Conservation (phyloP, 2,113 vertebrate genomes). For the Antechinus flavipes region DNA sequence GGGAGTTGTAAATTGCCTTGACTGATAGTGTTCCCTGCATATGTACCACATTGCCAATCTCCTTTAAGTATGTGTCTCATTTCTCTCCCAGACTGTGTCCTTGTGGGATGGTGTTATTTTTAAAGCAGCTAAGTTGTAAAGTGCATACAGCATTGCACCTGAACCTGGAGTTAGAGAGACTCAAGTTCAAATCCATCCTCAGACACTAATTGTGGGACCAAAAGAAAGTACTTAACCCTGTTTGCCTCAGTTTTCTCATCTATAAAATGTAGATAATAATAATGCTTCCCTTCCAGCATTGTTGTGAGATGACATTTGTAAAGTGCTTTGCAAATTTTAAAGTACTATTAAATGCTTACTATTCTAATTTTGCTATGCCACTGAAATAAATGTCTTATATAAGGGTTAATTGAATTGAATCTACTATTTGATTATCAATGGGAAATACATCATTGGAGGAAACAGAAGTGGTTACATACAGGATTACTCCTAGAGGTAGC, state of each 20-base stretch:
- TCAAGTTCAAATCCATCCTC: background rate
- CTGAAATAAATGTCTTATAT: too few species aligned
- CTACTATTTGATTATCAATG: background rate
- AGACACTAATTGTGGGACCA: background rate
- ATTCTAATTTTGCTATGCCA: background rate
- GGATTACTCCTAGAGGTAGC: background rate
- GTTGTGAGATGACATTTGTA: background rate
- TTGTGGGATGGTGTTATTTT: too few species aligned
- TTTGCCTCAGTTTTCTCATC: too few species aligned
- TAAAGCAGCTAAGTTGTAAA: too few species aligned
- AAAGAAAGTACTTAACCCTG: background rate
- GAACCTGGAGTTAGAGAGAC: background rate
- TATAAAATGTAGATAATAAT: background rate
- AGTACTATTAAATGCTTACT: background rate
- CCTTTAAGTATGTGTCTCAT: too few species aligned
- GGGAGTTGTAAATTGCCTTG: too few species aligned
- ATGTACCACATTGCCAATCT: too few species aligned
- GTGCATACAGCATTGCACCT: background rate
- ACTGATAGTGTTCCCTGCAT: too few species aligned
- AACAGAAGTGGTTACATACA: background rate
- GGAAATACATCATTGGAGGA: background rate
- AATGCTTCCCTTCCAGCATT: background rate
- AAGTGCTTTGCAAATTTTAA: background rate
- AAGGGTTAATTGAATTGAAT: background rate
- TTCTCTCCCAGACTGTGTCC: too few species aligned